A percentile compares a stretch with the other conserved stretches of the same genome.
Evolutionary conservation across 2,113 vertebrate genomes (phyloP).

Genomic region (Psittacus erithacus): DNA sequence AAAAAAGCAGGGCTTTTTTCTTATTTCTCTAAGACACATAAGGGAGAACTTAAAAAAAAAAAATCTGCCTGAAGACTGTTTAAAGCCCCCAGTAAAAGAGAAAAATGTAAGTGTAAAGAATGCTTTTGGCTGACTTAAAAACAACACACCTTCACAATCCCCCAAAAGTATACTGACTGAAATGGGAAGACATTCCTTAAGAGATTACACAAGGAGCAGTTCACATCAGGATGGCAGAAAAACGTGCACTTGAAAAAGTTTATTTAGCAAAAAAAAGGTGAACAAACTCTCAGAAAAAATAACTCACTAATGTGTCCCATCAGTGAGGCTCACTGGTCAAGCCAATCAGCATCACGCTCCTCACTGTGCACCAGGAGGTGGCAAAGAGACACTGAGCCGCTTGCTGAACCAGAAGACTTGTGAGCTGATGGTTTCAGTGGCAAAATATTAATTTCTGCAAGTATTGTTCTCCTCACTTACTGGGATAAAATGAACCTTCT

Average conservation of each 20-base stretch:
- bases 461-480: slow-evolving; percentile 46
- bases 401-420: slow-evolving; percentile 63
- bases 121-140: neutral
- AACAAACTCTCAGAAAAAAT: neutral
- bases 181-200: neutral
- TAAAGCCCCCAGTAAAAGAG: neutral
- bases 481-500: slow-evolving; percentile 60
- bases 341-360: neutral
- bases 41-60: neutral
- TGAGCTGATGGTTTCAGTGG: slow-evolving; percentile 67
- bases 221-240: neutral
- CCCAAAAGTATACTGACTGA: neutral
- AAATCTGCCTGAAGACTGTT: neutral
- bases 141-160: neutral
- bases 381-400: neutral
- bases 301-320: neutral
- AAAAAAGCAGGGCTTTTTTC: neutral
- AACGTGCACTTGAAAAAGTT: neutral
- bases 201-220: neutral
- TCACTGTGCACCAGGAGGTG: rapidly evolving
- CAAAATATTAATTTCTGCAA: slow-evolving; percentile 63
- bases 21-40: neutral
- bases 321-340: neutral
- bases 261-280: neutral
- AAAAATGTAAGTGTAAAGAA: neutral